These are phyloP conservation scores for Micrastur ruficollis DNA, from an alignment of 2,797 vertebrate species.

Conservation along the genomic window DNA sequence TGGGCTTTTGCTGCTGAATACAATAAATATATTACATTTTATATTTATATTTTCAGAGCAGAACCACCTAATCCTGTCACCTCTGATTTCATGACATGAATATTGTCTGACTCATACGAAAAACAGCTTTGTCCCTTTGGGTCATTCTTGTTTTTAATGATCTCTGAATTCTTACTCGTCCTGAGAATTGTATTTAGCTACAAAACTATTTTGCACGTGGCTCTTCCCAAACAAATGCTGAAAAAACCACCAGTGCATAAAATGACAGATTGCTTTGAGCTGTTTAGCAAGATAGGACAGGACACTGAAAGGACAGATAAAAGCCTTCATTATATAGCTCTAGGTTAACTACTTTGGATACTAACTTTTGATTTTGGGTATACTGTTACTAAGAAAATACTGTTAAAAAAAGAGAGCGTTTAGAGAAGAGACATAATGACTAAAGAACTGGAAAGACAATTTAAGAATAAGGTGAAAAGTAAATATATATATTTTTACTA, in stretches of 20 bases:
- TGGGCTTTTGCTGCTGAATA: neutral
- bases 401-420: neutral
- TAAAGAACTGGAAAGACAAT: neutral
- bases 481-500: neutral
- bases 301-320: neutral
- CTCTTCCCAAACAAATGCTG: neutral
- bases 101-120: constrained; percentile 33
- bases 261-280: neutral
- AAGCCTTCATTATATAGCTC: neutral
- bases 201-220: neutral
- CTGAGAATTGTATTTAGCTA: neutral
- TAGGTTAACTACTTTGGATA: neutral
- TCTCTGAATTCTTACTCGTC: neutral
- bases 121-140: constrained; percentile 20
- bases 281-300: neutral
- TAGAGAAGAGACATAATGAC: neutral
- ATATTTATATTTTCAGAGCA: constrained; percentile 19
- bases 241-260: neutral
- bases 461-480: neutral
- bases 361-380: neutral
- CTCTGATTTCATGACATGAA: constrained; percentile 50
- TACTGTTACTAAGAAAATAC: neutral
- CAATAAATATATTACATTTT: neutral
- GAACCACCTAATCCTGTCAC: constrained; percentile 44
- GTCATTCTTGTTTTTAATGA: neutral